A percentile compares a stretch with the other conserved stretches of the same genome.
Conservation (phyloP, 1,140 invertebrate species). For the Drosophila tristis region DNA sequence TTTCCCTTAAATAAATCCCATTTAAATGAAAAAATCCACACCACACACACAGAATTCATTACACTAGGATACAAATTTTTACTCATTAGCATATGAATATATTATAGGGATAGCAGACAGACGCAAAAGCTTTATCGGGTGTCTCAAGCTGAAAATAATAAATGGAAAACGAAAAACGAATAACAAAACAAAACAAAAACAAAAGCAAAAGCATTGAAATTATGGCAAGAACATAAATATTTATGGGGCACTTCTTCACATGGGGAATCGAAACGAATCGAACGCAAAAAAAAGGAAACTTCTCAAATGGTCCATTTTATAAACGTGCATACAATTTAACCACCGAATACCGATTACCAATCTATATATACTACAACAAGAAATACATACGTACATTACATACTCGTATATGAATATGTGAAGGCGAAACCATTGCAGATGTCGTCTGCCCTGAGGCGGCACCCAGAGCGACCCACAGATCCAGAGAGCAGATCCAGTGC, state of each 20-base stretch:
- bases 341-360: constrained; percentile 63
- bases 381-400: not conserved
- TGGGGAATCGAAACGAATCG: not conserved
- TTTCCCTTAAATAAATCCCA: constrained; percentile 35
- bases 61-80: constrained; percentile 41
- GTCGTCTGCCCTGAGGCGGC: constrained; percentile 24
- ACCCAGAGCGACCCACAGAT: too few relatives aligned
- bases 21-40: constrained; percentile 13
- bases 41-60: not conserved
- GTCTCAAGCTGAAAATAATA: constrained; percentile 21
- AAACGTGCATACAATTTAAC: constrained; percentile 71
- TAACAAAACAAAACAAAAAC: not conserved
- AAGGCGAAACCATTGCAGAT: constrained; percentile 35
- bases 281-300: constrained; percentile 29
- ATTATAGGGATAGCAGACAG: constrained; percentile 35
- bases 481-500: constrained; percentile 1
- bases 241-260: constrained; percentile 21
- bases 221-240: constrained; percentile 32
- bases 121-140: constrained; percentile 69
- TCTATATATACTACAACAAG: not conserved
- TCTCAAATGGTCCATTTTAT: constrained; percentile 80
- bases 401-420: constrained; percentile 19
- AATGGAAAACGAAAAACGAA: not conserved
- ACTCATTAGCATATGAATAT: constrained; percentile 49
- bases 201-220: constrained; percentile 43